Conservation (phyloP, 37 sponge, comb jelly and placozoan genomes). For the Spongilla lacustris region DNA sequence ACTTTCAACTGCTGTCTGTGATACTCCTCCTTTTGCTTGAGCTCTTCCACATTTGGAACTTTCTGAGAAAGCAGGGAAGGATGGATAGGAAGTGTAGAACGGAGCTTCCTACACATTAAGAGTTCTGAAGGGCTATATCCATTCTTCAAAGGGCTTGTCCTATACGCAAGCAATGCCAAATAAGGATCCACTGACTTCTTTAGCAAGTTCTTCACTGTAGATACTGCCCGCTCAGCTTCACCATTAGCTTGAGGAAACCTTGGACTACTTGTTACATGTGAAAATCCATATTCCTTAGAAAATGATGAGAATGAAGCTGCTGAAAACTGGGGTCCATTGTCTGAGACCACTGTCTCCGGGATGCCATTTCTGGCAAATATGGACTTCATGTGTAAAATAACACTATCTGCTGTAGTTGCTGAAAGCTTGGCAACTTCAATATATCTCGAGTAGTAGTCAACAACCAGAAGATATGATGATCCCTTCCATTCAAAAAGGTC, state of each 20-base stretch:
- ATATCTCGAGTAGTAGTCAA: conserved; percentile 68
- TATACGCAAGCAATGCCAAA: conserved; percentile 58
- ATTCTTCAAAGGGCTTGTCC: conserved; percentile 55
- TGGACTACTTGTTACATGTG: conserved; percentile 55
- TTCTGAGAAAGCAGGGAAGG: too few relatives aligned
- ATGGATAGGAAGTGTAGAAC: conserved; percentile 30
- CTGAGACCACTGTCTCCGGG: too few relatives aligned
- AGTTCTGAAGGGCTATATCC: conserved; percentile 65
- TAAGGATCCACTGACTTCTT: too few relatives aligned
- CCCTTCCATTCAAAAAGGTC: conserved; percentile 55
- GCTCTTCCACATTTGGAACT: too few relatives aligned
- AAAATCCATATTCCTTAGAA: conserved; percentile 40
- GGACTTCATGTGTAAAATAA: conserved; percentile 9
- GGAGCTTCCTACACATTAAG: conserved; percentile 37
- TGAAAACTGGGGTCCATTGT: conserved; percentile 60
- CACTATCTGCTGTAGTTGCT: conserved; percentile 2
- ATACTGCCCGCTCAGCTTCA: too few relatives aligned
- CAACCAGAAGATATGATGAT: conserved; percentile 36
- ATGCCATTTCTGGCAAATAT: conserved; percentile 70
- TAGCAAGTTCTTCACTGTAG: too few relatives aligned
- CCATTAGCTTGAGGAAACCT: conserved; percentile 52
- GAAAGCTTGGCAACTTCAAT: conserved; percentile 56
- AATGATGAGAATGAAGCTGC: conserved; percentile 32
- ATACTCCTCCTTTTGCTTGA: too few relatives aligned
- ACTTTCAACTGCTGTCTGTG: too few relatives aligned